Evolutionary conservation across 1,140 invertebrate species (phyloP).

Genomic region (Drosophila asahinai): DNA sequence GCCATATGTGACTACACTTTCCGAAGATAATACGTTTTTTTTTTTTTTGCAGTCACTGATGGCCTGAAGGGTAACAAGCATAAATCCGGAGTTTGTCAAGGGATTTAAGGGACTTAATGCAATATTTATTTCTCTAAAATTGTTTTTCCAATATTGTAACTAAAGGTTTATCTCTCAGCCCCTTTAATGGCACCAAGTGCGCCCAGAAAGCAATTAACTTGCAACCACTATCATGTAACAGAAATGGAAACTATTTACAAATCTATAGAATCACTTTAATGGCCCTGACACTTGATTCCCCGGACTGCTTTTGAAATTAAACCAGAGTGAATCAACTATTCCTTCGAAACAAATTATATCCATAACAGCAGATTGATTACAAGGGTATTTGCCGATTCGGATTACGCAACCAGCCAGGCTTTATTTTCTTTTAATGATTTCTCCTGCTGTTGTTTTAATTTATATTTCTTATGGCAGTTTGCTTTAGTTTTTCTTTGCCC

Average conservation of each 20-base stretch:
- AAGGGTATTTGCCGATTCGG: constrained; percentile 24
- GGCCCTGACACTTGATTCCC: constrained; percentile 4
- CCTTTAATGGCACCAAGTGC: neutral
- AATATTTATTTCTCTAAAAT: neutral
- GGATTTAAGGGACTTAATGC: constrained; percentile 10
- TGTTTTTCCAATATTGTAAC: neutral
- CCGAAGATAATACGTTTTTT: constrained; percentile 13
- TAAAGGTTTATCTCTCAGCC: no score
- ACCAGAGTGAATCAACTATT: neutral
- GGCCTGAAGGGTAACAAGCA: constrained; percentile 1
- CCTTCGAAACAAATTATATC: neutral
- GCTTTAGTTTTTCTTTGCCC: constrained; percentile 3
- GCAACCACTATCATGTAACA: neutral
- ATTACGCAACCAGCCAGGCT: neutral
- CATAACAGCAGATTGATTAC: neutral
- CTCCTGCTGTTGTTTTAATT: constrained; percentile 35
- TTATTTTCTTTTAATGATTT: constrained; percentile 29
- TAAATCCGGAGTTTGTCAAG: constrained; percentile 11
- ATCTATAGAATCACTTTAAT: constrained; percentile 10
- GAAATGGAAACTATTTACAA: constrained; percentile 9
- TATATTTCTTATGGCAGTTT: constrained; percentile 30
- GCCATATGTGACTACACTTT: constrained; percentile 30
- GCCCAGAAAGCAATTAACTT: constrained; percentile 1
- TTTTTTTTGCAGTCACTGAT: neutral
- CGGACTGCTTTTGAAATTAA: neutral